A percentile compares a stretch with the other conserved stretches of the same genome.
Conservation (phyloP, 1,140 invertebrate genomes). For the Druon quercuslanigerum region DNA sequence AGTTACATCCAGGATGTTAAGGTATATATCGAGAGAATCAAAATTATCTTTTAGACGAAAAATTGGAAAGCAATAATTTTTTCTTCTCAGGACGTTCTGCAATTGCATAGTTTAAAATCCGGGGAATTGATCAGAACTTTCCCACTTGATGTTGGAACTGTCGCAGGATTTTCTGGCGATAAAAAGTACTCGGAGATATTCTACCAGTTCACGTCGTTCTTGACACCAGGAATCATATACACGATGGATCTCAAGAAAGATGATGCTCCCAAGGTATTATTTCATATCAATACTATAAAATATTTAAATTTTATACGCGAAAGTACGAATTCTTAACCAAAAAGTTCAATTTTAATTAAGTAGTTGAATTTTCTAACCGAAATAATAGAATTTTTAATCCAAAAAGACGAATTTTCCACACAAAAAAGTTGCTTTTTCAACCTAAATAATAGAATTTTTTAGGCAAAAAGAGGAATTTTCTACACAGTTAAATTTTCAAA, state of each 20-base stretch:
- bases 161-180: slow-evolving; percentile 89
- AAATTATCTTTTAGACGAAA: slow-evolving; percentile 36
- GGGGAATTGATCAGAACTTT: slow-evolving; percentile 86
- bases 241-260: slow-evolving; percentile 86
- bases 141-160: slow-evolving; percentile 89
- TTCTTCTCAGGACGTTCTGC: slow-evolving; percentile 84
- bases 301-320: too few species aligned
- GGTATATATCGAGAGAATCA: slow-evolving; percentile 73
- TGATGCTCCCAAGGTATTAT: slow-evolving; percentile 74
- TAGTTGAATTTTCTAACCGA: too few species aligned
- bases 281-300: not conserved
- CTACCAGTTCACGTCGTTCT: slow-evolving; percentile 95
- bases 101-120: slow-evolving; percentile 85
- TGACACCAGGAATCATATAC: slow-evolving; percentile 94
- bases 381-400: too few species aligned
- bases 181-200: slow-evolving; percentile 93
- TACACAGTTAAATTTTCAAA: too few species aligned
- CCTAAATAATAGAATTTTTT: too few species aligned
- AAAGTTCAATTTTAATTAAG: too few species aligned
- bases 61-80: slow-evolving; percentile 1
- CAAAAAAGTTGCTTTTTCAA: too few species aligned
- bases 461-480: too few species aligned
- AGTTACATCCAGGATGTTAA: slow-evolving; percentile 97
- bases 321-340: too few species aligned
- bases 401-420: too few species aligned